A percentile compares a stretch with the other conserved stretches of the same genome.
These are phyloP conservation scores for Empidonax alnorum DNA, from an alignment of 2,113 vertebrate genomes.

Conservation along the genomic window DNA sequence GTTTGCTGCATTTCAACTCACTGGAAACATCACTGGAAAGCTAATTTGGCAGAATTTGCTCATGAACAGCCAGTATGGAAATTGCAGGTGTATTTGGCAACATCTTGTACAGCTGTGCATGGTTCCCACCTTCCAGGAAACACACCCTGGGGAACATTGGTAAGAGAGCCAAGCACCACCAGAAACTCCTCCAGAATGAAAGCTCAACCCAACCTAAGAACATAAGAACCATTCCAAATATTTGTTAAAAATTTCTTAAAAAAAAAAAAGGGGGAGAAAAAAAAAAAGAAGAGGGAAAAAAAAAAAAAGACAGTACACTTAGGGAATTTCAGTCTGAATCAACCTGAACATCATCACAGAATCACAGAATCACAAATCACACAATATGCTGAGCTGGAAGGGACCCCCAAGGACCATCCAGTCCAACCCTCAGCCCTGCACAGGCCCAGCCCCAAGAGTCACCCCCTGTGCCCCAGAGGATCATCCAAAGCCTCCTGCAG, in stretches of 20 bases:
- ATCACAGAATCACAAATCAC: not conserved
- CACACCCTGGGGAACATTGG: not conserved
- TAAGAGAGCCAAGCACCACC: not conserved
- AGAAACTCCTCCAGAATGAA: not conserved
- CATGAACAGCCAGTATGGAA: not conserved
- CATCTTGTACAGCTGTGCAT: fast-evolving
- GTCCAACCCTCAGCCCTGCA: not conserved
- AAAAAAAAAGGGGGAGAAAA: not conserved
- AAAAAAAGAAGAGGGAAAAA: not conserved
- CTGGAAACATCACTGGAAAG: not conserved
- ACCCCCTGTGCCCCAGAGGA: not conserved
- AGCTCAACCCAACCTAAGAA: not conserved
- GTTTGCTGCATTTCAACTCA: not conserved
- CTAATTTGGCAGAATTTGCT: not conserved
- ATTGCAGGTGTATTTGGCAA: not conserved
- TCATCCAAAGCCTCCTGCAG: not conserved
- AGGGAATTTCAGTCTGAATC: not conserved
- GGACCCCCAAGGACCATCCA: not conserved
- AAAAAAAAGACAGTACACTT: not conserved
- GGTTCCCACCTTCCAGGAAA: not conserved
- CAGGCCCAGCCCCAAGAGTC: no score
- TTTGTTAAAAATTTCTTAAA: not conserved
- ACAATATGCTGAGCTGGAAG: not conserved
- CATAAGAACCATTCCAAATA: not conserved
- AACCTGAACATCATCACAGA: not conserved